Evolutionary conservation across 2,797 vertebrate species (phyloP).

Genomic region (Galago senegalensis): DNA sequence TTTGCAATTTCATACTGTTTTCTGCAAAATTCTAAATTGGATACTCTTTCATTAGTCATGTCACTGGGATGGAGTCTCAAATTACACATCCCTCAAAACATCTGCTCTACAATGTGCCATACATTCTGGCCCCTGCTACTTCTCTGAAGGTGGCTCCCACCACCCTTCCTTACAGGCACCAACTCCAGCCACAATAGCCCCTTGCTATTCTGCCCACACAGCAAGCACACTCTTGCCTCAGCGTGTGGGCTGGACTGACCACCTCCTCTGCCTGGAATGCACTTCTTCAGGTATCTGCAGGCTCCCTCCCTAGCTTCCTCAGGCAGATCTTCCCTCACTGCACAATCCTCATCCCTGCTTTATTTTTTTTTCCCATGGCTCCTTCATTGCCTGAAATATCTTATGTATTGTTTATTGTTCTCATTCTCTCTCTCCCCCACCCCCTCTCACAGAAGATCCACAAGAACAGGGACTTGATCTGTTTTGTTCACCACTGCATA

Average conservation of each 20-base stretch:
- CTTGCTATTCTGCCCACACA: background rate
- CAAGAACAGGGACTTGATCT: background rate
- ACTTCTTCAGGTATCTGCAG: background rate
- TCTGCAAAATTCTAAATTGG: conserved; percentile 48
- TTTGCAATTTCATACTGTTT: conserved; percentile 8
- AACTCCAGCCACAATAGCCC: background rate
- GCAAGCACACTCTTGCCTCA: background rate
- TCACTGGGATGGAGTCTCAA: conserved; percentile 34
- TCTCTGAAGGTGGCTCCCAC: background rate
- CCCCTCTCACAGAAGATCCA: background rate
- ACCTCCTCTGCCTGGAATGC: background rate
- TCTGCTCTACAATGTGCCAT: background rate
- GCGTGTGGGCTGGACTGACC: background rate
- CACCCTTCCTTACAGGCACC: background rate
- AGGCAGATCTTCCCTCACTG: background rate
- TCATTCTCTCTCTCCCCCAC: too few species aligned
- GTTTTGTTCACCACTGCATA: background rate
- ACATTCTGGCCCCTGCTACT: background rate
- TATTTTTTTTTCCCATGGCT: background rate
- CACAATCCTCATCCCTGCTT: background rate
- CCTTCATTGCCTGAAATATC: conserved; percentile 22
- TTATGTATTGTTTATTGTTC: background rate
- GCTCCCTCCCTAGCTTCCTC: background rate
- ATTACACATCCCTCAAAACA: background rate
- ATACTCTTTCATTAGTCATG: conserved; percentile 44